Base-by-base conservation (phyloP, 1,140 invertebrate genomes). In the Bicyclus anynana region DNA sequence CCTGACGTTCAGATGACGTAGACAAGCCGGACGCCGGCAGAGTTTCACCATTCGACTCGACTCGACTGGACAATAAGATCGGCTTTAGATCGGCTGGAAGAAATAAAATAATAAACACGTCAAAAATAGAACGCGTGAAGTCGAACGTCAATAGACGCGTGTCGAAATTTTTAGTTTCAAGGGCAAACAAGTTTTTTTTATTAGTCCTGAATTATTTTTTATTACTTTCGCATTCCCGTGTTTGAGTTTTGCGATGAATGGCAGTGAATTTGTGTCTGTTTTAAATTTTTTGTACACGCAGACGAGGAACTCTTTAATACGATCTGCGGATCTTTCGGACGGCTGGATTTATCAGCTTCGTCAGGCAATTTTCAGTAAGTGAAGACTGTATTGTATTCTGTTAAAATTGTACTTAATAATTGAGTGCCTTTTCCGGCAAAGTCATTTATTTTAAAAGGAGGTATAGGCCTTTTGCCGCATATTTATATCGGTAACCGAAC, bases 221-320 rank as follows among this genome's bases (percentile, higher is more conserved):
- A 16, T 54, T 55, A 37, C 52, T 50, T 49, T 50, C 38, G 23
- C 47, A 13, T n/a, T 33, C 12, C 2, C 26, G 13, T 35, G 50
- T n/a, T n/a, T n/a, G n/a, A 49, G n/a, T 27, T 35, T 59, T 67
- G 69, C 33, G 62, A 86, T 86, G 82, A 72, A 73, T 72, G 49
- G 38, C 35, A 51, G 47, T 53, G 80, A 83, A 38, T 49, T 80
- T 5, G 17, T 79, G 21, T 20, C 57, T 21, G 38, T 60, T 13
- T 76, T 59, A 18, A 69, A 83, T 73, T 80, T 54, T 57, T 33
- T 81, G 13, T 87, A 87, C 21, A 46, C 53, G 17, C 59, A 66
- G n/a, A 44, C 66, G 5, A 72, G 82, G 21, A 87, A 87, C 61
- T 53, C 40, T 14, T 9, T 84, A 0, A 78, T 87, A 17, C 72